Evolutionary conservation across 2,888 invertebrate genomes (phyloP), one percentile per base, ranked within the genome.

Genomic region (Orchesellides sinensis): DNA sequence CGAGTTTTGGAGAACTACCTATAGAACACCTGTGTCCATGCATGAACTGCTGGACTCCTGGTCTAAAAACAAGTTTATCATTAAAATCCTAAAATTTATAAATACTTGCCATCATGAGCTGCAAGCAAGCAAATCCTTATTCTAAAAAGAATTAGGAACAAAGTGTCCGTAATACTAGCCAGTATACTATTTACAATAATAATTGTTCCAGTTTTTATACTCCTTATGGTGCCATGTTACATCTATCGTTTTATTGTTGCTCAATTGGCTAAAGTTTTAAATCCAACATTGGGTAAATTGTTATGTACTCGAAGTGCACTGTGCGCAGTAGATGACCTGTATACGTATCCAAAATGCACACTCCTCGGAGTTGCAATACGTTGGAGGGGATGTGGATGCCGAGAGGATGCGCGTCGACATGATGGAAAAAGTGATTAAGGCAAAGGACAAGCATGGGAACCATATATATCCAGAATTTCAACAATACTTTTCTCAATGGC

Each of bases 381-480:
- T 85, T 27, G 79, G 70, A 35, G 84, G 85, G 35, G 82, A 82
- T 4, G 69, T 80, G 25, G 82, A 82, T 52, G 63, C 84, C 3
- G 78, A 61, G 21, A 8, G 52, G 1, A 68, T 85, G 63, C 59
- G 78, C 23, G 17, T 65, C 23, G 69, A 75, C 17, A 73, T 85
- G 59, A 66, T 68, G 49, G 45, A 68, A 2, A 74, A 83, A 45
- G 75, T 84, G 56, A 45, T 85, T 2, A 29, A 45, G n/a, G 77
- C 69, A n/a, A 75, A 72, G 54, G 40, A 77, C 63, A 63, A 72
- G 8, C 59, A 81, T 29, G 84, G 84, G 23, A 32, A 79, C 6
- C 56, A 77, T 19, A 73, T 75, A 59, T 86, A 86, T 40, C 84
- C 86, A 14, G 86, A 84, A 77, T 81, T 86, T 19, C 84, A 86